Evolutionary conservation across 2,113 vertebrate genomes (phyloP).

Genomic region (Gnathonemus longibarbis): DNA sequence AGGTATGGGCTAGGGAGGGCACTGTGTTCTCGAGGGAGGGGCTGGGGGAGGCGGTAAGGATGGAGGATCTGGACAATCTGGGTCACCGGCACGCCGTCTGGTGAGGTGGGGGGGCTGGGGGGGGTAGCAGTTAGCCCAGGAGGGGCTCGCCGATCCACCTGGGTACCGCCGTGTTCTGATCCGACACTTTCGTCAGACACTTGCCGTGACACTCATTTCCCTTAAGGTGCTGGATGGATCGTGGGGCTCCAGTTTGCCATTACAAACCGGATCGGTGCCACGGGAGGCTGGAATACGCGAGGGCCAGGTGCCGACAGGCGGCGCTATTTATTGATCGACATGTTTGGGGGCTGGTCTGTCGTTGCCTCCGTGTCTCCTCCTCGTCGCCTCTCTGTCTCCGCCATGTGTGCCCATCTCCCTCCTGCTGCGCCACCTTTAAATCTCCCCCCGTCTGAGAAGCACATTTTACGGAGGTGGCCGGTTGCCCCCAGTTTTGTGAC

Average conservation of each 20-base stretch:
- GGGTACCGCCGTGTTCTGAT: background rate
- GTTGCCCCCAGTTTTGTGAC: constrained; percentile 18
- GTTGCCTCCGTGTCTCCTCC: background rate
- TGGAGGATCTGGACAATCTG: constrained; percentile 39
- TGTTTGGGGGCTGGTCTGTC: background rate
- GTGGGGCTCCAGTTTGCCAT: background rate
- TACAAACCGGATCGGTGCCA: background rate
- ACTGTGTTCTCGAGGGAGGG: constrained; percentile 38
- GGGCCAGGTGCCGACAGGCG: background rate
- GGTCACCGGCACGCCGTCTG: constrained; percentile 30
- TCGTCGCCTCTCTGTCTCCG: background rate
- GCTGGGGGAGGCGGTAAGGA: constrained; percentile 22
- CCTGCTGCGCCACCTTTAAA: background rate
- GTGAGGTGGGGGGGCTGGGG: background rate
- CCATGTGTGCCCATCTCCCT: background rate
- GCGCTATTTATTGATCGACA: background rate
- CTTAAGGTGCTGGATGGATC: background rate
- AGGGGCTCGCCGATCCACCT: background rate
- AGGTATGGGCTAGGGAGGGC: constrained; percentile 31
- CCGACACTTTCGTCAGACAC: background rate
- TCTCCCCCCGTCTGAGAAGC: constrained; percentile 17
- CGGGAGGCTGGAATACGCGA: background rate
- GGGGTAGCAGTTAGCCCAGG: background rate
- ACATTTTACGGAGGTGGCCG: constrained; percentile 23
- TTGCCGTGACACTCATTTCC: no score